Evolutionary conservation across 1,140 invertebrate species (phyloP), one percentile per base, ranked within the genome.

Genomic region (Oedothorax gibbosus): DNA sequence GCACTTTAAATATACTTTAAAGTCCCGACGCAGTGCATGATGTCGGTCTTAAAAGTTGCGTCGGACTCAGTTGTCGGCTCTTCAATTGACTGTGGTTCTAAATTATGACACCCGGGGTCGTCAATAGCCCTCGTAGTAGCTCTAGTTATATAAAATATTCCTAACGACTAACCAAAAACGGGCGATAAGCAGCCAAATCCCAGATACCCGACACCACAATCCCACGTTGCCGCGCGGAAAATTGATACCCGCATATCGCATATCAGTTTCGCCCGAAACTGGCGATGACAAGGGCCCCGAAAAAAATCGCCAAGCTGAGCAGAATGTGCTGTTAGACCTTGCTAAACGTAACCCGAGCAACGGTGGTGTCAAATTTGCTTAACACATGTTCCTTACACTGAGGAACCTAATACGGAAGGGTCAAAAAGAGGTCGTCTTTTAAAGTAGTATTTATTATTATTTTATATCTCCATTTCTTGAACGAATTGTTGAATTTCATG

Each of bases 311-410:
- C 15, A 51, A 82, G 69, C 53, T 57, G n/a, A 68, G 69, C 56
- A 82, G 80, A 72, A 64, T 65, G 49, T 20, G 57, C 77, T 54
- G 56, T 35, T 79, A 73, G 68, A 82, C 80, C 80, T 82, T 73
- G 80, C 80, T 53, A 15, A n/a, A 82, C 53, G 80, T 73, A 82
- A 82, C 68, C 11, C 8, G 80, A 82, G 68, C 51, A 14, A 12
- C 10, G 57, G 12, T 65, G 80, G 80, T 82, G 80, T 82, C 80
- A 73, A 73, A 73, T 82, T 82, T 73, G 80, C 57, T 73, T 73
- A 82, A 82, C 80, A 82, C 80, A 82, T 82, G 80, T 82, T 82
- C 80, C 80, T 82, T 82, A 82, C 50, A 82, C 68, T 73, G 56
- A 54, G 80, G 72, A 82, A 82, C 50, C 8, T 20, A 64, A 82